Evolutionary conservation across 2,113 vertebrate genomes (phyloP).

Genomic region (Etheostoma spectabile): DNA sequence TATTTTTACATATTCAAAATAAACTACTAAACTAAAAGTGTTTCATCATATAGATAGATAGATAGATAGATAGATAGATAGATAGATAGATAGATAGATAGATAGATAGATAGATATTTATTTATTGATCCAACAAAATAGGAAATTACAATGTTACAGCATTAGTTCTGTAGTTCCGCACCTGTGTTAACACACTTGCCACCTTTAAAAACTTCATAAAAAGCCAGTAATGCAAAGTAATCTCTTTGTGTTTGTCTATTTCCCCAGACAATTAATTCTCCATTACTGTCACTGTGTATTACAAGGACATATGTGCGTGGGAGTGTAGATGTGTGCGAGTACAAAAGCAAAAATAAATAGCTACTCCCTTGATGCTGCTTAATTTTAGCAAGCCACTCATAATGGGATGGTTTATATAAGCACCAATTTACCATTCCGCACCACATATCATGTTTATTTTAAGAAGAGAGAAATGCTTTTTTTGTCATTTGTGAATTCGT

Average conservation of each 20-base stretch:
- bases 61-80: conserved; percentile 31
- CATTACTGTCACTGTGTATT: conserved; percentile 64
- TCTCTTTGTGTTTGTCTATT: conserved; percentile 67
- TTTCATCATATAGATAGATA: conserved; percentile 48
- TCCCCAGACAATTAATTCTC: conserved; percentile 71
- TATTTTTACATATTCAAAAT: no score
- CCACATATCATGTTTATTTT: conserved; percentile 8
- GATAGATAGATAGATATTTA: conserved; percentile 7
- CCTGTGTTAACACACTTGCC: conserved; percentile 20
- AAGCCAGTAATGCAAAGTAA: conserved; percentile 60
- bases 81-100: conserved; percentile 41
- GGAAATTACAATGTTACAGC: no score
- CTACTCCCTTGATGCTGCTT: conserved; percentile 60
- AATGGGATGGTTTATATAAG: conserved; percentile 42
- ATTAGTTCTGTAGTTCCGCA: not conserved
- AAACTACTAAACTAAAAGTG: not conserved
- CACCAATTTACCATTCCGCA: conserved; percentile 34
- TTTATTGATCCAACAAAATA: no score
- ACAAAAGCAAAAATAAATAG: conserved; percentile 60
- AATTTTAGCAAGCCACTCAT: conserved; percentile 52
- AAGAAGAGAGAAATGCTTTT: not conserved
- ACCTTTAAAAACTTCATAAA: conserved; percentile 48
- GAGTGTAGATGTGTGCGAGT: conserved; percentile 45
- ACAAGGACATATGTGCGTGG: conserved; percentile 67
- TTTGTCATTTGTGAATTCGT: conserved; percentile 13